phyloP scores from a whole-genome alignment of 2,113 vertebrate genomes.

The Micromys minutus region DNA sequence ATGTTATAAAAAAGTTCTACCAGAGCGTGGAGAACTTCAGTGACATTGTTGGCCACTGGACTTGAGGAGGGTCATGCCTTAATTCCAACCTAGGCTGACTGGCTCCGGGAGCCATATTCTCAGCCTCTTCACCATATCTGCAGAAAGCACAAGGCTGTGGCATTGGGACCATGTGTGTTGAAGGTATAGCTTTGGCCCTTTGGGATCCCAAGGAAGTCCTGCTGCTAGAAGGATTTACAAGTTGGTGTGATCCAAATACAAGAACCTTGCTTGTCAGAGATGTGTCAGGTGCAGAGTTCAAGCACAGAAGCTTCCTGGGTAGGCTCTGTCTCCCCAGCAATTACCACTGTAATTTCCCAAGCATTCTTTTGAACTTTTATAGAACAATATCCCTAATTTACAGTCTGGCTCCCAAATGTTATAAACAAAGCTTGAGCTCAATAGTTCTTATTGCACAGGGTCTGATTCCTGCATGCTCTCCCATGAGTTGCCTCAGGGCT shows the following conservation, averaged over 20 bases:
- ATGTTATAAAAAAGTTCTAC: neutral
- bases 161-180: neutral
- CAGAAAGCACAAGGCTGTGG: neutral
- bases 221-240: neutral
- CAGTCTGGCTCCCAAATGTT: neutral
- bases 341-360: neutral
- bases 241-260: neutral
- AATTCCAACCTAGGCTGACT: neutral
- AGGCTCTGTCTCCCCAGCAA: fast-evolving
- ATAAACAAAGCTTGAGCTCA: neutral
- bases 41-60: neutral
- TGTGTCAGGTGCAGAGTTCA: neutral
- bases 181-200: neutral
- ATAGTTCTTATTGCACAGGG: too few species aligned
- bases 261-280: neutral
- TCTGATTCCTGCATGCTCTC: neutral
- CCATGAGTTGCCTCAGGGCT: neutral
- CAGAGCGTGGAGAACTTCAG: neutral
- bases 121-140: too few species aligned
- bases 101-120: neutral
- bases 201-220: neutral
- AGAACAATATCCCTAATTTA: neutral
- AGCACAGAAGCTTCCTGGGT: neutral
- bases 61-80: neutral
- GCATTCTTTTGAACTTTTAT: neutral